Conservation (phyloP, 2,888 invertebrate genomes). For the Noctua comes region DNA sequence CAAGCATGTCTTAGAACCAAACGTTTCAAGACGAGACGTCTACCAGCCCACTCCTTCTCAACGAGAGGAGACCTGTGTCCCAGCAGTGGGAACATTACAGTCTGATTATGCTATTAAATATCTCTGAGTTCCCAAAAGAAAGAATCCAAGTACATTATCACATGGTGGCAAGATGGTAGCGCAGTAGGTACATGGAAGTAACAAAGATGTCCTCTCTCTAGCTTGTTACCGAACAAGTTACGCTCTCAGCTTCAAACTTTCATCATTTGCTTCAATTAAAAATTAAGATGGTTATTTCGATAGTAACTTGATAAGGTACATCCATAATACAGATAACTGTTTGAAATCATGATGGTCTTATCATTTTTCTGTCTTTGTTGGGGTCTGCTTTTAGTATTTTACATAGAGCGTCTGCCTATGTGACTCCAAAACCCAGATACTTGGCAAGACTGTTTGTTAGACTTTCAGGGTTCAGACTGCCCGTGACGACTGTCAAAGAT, state of each 20-base stretch:
- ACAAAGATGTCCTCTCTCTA: neutral
- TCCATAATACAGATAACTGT: neutral
- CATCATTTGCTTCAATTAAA: constrained; percentile 24
- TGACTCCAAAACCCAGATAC: neutral
- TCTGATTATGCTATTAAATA: neutral
- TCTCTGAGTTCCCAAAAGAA: neutral
- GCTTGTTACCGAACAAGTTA: constrained; percentile 25
- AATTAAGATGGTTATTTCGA: neutral
- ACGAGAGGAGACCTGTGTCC: neutral
- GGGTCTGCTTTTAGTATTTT: neutral
- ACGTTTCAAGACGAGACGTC: neutral
- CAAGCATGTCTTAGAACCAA: neutral
- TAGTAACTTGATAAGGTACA: neutral
- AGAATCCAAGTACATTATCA: neutral
- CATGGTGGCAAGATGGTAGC: neutral
- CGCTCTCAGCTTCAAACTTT: constrained; percentile 20
- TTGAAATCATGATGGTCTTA: neutral
- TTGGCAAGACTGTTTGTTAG: neutral
- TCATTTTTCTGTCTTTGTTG: neutral
- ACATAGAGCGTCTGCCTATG: too few species aligned
- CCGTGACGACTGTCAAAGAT: neutral
- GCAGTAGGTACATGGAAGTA: neutral
- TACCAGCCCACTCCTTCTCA: neutral
- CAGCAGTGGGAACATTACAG: neutral
- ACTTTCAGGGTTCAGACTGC: neutral